A percentile compares a stretch with the other conserved stretches of the same genome.
Conservation (phyloP, 53 echinoderm and acorn worm species). For the Luidia sarsii region DNA sequence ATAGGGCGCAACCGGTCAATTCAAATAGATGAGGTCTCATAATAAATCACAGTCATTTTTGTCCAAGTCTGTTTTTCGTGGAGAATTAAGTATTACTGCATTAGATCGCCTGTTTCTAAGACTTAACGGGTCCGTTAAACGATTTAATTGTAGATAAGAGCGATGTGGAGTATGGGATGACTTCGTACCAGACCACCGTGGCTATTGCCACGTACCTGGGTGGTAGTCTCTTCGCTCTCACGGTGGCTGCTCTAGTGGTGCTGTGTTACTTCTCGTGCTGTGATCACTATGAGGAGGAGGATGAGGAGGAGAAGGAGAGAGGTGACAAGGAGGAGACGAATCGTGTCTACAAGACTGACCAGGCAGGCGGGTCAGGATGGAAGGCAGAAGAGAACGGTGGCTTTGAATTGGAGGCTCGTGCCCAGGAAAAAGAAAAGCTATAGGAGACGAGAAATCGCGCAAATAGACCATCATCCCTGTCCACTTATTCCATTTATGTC, state of each 20-base stretch:
- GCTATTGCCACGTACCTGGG: conserved; percentile 10
- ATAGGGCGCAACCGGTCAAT: no score
- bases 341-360: not conserved
- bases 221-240: conserved; percentile 6
- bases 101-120: no score
- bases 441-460: no score
- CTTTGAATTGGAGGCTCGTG: conserved; percentile 25
- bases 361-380: not conserved
- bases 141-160: no score
- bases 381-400: not conserved
- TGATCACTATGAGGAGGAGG: conserved; percentile 2
- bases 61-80: no score
- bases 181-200: conserved; percentile 13
- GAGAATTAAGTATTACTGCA: no score
- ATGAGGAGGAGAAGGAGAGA: not conserved
- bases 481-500: no score
- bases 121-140: no score
- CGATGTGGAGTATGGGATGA: conserved; percentile 19
- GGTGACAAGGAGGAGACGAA: not conserved
- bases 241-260: conserved; percentile 8
- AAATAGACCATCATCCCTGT: no score
- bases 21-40: no score
- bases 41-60: no score
- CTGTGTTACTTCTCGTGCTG: conserved; percentile 18
- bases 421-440: no score